Evolutionary conservation across 1,140 invertebrate species (phyloP), one percentile per base, ranked within the genome.

Genomic region (Heterodera carotae): DNA sequence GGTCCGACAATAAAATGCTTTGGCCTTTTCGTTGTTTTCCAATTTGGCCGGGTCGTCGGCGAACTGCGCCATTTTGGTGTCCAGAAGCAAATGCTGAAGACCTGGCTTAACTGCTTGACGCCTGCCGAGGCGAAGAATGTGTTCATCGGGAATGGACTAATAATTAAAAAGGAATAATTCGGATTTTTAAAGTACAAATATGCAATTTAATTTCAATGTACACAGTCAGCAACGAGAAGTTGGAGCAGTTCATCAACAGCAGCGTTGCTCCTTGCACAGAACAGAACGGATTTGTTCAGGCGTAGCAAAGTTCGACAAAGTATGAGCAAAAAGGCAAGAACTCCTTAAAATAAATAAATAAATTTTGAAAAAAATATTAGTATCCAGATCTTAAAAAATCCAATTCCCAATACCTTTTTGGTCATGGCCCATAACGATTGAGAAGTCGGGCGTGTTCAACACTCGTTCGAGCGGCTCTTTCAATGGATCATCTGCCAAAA

Each of bases 161-260:
- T 64, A 31, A 15, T 53, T 36, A 60, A 22, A 73, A 60, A 34
- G 48, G 12, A 18, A 15, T 53, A 18, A 15, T 15, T 3, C 48
- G 0, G 10, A 12, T 12, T 22, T 18, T 53, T 56, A 22, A 56
- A 56, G 5, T n/a, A 18, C 18, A 22, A 53, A 53, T 18, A 56
- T 0, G 12, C 12, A 56, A 56, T 18, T 22, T 22, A 53, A 18
- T 5, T 22, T 5, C 18, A 18, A 22, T 12, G 15, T 66, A 34
- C 62, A 0, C 6, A 10, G 12, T 66, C 33, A 56, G 27, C n/a
- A 27, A 29, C 15, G 25, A 66, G 27, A 15, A 29, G 62, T 12
- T 31, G 62, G 29, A 66, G 62, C 29, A 66, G 25, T 29, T 66
- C 62, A 66, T 66, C 62, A 12, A 66, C 62, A 22, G 29, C 62